Conservation (phyloP, 2,113 vertebrate genomes). For the Thalassoma bifasciatum region DNA sequence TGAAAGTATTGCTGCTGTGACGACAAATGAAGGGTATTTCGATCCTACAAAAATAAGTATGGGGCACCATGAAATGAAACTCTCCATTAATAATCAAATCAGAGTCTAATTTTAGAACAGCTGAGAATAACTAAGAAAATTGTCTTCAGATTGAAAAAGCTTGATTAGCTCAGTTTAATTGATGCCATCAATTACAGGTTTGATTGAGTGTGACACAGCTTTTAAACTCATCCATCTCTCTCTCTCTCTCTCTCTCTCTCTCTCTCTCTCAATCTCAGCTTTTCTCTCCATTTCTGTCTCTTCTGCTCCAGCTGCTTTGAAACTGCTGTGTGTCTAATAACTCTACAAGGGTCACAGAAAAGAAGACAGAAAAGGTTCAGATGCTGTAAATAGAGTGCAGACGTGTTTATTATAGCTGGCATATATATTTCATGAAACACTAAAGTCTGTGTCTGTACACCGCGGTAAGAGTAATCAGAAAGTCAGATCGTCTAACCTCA, state of each 20-base stretch:
- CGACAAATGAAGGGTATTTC: not conserved
- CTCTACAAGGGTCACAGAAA: not conserved
- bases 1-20: not conserved
- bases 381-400: conserved; percentile 4
- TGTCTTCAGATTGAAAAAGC: conserved; percentile 48
- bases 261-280: not conserved
- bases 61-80: not conserved
- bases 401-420: not conserved
- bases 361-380: conserved; percentile 2
- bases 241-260: not conserved
- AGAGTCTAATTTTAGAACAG: conserved; percentile 50
- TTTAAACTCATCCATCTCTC: conserved; percentile 37
- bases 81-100: conserved; percentile 36
- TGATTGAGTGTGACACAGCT: conserved; percentile 61
- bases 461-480: not conserved
- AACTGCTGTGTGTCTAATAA: conserved; percentile 7
- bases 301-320: not conserved
- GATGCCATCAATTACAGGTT: conserved; percentile 62
- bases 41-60: not conserved
- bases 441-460: not conserved
- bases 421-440: not conserved
- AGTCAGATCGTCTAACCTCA: not conserved
- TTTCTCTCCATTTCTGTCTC: not conserved
- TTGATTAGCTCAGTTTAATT: conserved; percentile 61
- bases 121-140: conserved; percentile 60